These are phyloP conservation scores for Myxocyprinus asiaticus DNA, from an alignment of 2,113 vertebrate genomes.

Conservation along the genomic window DNA sequence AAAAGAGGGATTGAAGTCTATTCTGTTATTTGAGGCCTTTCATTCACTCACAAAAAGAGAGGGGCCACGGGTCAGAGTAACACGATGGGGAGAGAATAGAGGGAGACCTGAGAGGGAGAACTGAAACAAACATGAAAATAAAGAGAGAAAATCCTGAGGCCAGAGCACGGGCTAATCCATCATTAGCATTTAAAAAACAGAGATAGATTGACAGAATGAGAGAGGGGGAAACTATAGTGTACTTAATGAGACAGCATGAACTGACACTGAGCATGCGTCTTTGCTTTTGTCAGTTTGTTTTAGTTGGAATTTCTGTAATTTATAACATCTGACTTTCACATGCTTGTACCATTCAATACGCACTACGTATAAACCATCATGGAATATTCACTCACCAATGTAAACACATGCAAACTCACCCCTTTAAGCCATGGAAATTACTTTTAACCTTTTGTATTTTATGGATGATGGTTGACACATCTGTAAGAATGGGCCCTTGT, in stretches of 20 bases:
- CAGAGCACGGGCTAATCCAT: constrained; percentile 33
- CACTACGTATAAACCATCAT: too few relatives aligned
- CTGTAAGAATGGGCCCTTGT: too few relatives aligned
- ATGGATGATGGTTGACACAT: too few relatives aligned
- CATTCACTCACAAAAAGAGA: constrained; percentile 26
- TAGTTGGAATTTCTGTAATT: constrained; percentile 38
- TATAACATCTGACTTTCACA: neutral
- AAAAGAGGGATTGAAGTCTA: constrained; percentile 45
- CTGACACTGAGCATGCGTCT: neutral
- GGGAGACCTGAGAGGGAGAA: constrained; percentile 38
- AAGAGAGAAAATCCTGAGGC: constrained; percentile 46
- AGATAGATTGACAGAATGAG: constrained; percentile 12
- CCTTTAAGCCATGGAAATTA: too few relatives aligned
- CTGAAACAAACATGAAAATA: constrained; percentile 33
- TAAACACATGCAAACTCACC: too few relatives aligned
- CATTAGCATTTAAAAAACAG: constrained; percentile 40
- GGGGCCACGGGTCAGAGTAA: constrained; percentile 31
- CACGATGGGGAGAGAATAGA: constrained; percentile 39
- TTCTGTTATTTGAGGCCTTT: constrained; percentile 43
- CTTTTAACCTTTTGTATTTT: too few relatives aligned
- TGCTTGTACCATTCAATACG: too few relatives aligned
- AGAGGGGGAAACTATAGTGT: constrained; percentile 8
- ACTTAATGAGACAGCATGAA: constrained; percentile 28
- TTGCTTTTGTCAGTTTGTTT: constrained; percentile 15
- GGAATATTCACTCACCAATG: too few relatives aligned